Conservation (phyloP, 2,797 vertebrate species). For the Poecilia picta region DNA sequence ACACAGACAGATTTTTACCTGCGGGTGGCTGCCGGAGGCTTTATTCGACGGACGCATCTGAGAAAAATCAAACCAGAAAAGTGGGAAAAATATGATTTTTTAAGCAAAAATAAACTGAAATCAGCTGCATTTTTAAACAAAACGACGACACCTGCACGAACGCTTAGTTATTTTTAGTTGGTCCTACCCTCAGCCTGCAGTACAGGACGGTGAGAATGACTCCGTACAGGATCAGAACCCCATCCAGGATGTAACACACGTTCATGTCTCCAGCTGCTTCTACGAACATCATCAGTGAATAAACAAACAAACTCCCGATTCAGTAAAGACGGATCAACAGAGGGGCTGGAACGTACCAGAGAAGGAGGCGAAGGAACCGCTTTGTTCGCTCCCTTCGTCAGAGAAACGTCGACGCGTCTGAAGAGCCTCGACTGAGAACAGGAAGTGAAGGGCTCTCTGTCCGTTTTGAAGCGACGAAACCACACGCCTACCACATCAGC, state of each 20-base stretch:
- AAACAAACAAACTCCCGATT: background rate
- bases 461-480: conserved; percentile 63
- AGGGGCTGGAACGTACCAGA: conserved; percentile 21
- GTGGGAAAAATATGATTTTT: background rate
- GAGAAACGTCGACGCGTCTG: background rate
- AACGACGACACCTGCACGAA: background rate
- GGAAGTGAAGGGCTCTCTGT: conserved; percentile 75
- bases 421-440: conserved; percentile 42
- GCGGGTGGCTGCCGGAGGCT: background rate
- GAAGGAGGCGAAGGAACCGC: background rate
- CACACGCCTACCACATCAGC: conserved; percentile 46
- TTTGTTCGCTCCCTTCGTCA: conserved; percentile 2
- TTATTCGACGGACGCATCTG: conserved; percentile 27
- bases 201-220: conserved; percentile 87
- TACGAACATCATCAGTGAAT: background rate
- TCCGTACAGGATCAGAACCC: conserved; percentile 87
- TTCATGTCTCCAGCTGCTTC: conserved; percentile 55
- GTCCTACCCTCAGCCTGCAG: conserved; percentile 86
- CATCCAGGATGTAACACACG: conserved; percentile 88
- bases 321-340: conserved; percentile 26
- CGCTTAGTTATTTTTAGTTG: no score
- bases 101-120: background rate
- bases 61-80: conserved; percentile 8
- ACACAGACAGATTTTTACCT: conserved; percentile 41
- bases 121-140: background rate